Conservation (phyloP, 2,797 vertebrate genomes). For the Crocodylus rhombifer region DNA sequence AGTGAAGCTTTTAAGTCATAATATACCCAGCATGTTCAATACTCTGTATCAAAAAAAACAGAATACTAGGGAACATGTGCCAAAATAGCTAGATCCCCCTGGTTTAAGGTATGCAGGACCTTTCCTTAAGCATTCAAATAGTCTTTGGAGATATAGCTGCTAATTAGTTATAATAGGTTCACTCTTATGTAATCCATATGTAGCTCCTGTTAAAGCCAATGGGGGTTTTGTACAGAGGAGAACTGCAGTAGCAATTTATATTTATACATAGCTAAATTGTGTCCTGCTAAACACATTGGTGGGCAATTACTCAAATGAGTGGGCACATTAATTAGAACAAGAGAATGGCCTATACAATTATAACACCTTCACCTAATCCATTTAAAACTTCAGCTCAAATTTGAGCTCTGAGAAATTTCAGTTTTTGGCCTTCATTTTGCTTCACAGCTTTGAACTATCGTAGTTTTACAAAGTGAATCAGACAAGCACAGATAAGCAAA, state of each 20-base stretch:
- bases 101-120: neutral
- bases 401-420: neutral
- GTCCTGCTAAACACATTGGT: too few species aligned
- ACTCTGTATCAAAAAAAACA: constrained; percentile 42
- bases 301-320: fast-evolving
- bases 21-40: constrained; percentile 41
- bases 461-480: constrained; percentile 54
- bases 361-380: fast-evolving
- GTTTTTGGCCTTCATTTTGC: constrained; percentile 11
- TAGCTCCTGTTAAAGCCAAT: neutral
- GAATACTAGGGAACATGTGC: neutral
- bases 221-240: neutral
- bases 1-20: constrained; percentile 67
- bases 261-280: fast-evolving
- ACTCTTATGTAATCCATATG: neutral
- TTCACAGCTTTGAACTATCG: neutral
- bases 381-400: neutral
- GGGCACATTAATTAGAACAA: fast-evolving
- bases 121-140: neutral
- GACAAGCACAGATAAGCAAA: constrained; percentile 45
- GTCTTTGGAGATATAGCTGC: neutral
- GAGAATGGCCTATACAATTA: neutral
- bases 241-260: neutral
- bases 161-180: neutral
- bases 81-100: neutral